A percentile compares a stretch with the other conserved stretches of the same genome.
phyloP scores from a whole-genome alignment of 2,888 invertebrate species.

The Pandemis cinnamomeana region DNA sequence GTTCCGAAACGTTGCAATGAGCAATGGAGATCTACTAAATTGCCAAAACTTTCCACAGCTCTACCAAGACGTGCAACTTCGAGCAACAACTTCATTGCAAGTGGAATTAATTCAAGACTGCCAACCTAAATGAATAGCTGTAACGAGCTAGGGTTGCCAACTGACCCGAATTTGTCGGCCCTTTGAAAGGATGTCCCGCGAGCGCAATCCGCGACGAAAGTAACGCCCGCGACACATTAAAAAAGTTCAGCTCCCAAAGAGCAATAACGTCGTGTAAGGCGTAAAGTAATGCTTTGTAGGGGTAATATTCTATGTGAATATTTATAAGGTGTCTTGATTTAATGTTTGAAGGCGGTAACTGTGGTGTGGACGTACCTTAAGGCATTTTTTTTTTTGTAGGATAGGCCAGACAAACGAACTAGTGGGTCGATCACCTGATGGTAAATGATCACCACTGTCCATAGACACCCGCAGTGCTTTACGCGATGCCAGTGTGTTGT shows the following conservation, averaged over 20 bases:
- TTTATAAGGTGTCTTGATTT: background rate
- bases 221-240: constrained; percentile 23
- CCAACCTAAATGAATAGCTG: constrained; percentile 24
- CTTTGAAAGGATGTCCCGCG: constrained; percentile 23
- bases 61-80: constrained; percentile 9
- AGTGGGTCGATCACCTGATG: too few relatives aligned
- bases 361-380: too few relatives aligned
- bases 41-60: background rate
- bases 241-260: constrained; percentile 21
- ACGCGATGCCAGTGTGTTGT: too few relatives aligned
- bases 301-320: background rate
- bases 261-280: constrained; percentile 25
- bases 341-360: too few relatives aligned
- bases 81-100: constrained; percentile 21
- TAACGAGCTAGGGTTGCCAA: constrained; percentile 15
- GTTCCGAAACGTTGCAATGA: background rate
- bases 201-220: background rate
- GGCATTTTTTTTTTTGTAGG: too few relatives aligned
- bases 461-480: too few relatives aligned
- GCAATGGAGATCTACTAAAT: background rate
- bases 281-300: background rate
- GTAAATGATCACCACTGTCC: too few relatives aligned
- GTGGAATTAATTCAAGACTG: constrained; percentile 31
- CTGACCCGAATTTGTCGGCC: constrained; percentile 25
- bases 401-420: too few relatives aligned